Percentiles rank a stretch among this genome's conserved stretches.
phyloP scores from a whole-genome alignment of 2,888 invertebrate species.

The Lasius platythorax region DNA sequence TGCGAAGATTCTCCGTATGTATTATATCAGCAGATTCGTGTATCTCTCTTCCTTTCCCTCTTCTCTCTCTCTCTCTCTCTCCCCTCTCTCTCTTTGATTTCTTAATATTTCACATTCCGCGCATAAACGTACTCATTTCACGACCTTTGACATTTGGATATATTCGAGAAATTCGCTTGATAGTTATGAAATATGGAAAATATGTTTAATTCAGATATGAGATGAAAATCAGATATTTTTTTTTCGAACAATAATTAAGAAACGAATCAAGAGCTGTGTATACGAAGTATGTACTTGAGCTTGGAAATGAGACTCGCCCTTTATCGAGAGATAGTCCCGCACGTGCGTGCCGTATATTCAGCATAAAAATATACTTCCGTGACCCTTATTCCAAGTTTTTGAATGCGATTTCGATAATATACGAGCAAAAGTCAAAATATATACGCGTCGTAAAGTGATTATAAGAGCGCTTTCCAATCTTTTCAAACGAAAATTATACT shows the following conservation, averaged over 20 bases:
- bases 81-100: not conserved
- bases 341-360: conserved; percentile 9
- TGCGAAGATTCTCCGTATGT: not conserved
- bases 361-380: not conserved
- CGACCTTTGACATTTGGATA: conserved; percentile 17
- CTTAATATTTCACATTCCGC: conserved; percentile 13
- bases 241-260: not conserved
- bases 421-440: conserved; percentile 9
- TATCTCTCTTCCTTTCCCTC: not conserved
- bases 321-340: conserved; percentile 28
- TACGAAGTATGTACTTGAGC: conserved; percentile 17
- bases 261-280: not conserved
- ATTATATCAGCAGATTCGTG: not conserved
- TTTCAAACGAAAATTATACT: not conserved
- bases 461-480: not conserved
- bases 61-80: no score
- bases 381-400: conserved; percentile 14
- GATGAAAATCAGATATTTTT: not conserved
- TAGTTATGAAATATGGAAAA: not conserved
- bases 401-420: conserved; percentile 41
- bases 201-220: conserved; percentile 19
- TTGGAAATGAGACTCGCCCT: conserved; percentile 17
- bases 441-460: not conserved
- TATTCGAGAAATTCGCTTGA: not conserved
- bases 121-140: conserved; percentile 21